Conservation (phyloP, 2,888 invertebrate species). For the Agrochola circellaris region DNA sequence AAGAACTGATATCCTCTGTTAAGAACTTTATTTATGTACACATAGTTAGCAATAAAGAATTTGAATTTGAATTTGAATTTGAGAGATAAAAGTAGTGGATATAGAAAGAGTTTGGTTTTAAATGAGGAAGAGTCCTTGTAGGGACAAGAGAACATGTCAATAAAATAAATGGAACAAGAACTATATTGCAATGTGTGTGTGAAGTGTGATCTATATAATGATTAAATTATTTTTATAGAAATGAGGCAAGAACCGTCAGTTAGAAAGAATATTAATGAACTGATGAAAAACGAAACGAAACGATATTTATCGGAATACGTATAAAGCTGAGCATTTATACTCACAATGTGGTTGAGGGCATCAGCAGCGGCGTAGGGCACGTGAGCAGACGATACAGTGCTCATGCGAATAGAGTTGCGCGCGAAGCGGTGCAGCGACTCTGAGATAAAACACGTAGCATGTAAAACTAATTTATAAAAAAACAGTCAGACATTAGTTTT, state of each 20-base stretch:
- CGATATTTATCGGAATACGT: background rate
- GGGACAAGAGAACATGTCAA: background rate
- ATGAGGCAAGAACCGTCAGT: no score
- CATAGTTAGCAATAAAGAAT: no score
- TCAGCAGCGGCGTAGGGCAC: slow-evolving; percentile 63
- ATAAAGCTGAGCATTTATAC: slow-evolving; percentile 15
- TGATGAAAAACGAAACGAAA: background rate
- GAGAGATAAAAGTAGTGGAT: background rate
- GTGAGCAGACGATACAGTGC: slow-evolving; percentile 68
- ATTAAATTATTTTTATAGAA: background rate
- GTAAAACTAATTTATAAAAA: background rate
- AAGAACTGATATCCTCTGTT: no score
- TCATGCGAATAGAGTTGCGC: slow-evolving; percentile 76
- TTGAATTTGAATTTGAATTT: no score
- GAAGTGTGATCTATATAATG: background rate
- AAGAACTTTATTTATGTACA: no score
- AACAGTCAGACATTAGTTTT: no score
- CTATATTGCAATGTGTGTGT: background rate
- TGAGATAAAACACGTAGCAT: slow-evolving; percentile 47
- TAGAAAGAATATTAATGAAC: background rate
- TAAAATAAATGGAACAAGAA: background rate
- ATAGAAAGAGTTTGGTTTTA: background rate
- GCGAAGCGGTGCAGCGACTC: slow-evolving; percentile 62
- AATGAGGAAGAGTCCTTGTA: background rate
- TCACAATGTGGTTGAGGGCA: slow-evolving; percentile 49